A percentile compares a stretch with the other conserved stretches of the same genome.
Evolutionary conservation across 2,888 invertebrate species (phyloP).

Genomic region (Perizoma affinitatum): DNA sequence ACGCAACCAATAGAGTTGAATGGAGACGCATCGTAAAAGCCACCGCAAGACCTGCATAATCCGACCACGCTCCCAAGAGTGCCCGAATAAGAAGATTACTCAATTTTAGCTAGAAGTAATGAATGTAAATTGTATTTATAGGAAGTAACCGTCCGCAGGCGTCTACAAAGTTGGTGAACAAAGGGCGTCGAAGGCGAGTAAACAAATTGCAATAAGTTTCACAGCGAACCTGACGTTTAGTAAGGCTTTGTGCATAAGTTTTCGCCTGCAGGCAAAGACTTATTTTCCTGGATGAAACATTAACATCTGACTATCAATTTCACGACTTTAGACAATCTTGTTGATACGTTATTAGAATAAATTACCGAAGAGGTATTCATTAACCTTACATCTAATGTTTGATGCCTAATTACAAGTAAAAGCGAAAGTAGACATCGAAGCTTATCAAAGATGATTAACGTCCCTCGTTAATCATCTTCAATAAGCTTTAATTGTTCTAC

Average conservation of each 20-base stretch:
- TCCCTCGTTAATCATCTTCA: too few species aligned
- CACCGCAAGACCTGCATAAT: too few species aligned
- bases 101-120: constrained; percentile 55
- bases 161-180: constrained; percentile 74
- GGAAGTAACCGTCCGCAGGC: constrained; percentile 64
- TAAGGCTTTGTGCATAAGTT: constrained; percentile 31
- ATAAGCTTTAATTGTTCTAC: too few species aligned
- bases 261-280: constrained; percentile 4
- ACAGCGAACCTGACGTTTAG: constrained; percentile 57
- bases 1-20: too few species aligned
- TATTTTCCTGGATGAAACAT: neutral
- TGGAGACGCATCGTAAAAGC: too few species aligned
- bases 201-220: constrained; percentile 80
- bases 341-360: neutral
- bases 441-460: too few species aligned
- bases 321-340: neutral
- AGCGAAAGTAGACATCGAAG: too few species aligned
- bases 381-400: too few species aligned
- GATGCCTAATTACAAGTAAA: too few species aligned
- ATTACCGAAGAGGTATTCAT: too few species aligned
- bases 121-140: constrained; percentile 76
- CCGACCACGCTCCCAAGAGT: too few species aligned
- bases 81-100: constrained; percentile 38
- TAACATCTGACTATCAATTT: too few species aligned
- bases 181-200: constrained; percentile 71